A percentile compares a stretch with the other conserved stretches of the same genome.
Evolutionary conservation across 1,140 invertebrate species (phyloP).

Genomic region (Ephestia elutella): DNA sequence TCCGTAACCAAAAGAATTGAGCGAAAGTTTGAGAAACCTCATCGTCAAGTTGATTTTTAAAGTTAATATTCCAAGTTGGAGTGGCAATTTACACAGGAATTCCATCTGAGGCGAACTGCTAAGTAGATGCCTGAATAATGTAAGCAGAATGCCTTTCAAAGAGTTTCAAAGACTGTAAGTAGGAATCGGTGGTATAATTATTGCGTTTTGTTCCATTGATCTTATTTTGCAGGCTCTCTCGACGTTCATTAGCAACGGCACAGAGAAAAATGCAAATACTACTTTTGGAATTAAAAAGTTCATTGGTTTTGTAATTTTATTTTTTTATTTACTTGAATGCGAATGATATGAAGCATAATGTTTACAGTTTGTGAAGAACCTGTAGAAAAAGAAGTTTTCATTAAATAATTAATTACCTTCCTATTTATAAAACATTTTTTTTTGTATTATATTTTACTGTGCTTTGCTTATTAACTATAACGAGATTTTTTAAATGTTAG

Average conservation of each 20-base stretch:
- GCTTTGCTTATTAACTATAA: no score
- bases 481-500: no score
- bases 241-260: background rate
- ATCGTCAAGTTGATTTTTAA: conserved; percentile 36
- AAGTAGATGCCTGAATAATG: conserved; percentile 43
- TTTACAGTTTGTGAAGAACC: no score
- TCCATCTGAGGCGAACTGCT: conserved; percentile 36
- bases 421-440: no score
- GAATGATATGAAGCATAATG: no score
- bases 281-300: background rate
- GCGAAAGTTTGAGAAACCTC: conserved; percentile 29
- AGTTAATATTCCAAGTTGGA: conserved; percentile 51
- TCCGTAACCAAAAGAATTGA: conserved; percentile 11
- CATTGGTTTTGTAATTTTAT: background rate
- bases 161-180: background rate
- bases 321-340: background rate
- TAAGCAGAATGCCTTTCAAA: conserved; percentile 22
- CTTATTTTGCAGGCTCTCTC: background rate
- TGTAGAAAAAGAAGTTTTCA: no score
- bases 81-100: conserved; percentile 48
- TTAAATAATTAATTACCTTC: no score
- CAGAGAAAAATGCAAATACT: background rate
- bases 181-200: background rate
- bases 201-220: background rate
- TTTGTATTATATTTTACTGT: no score